Evolutionary conservation across 2,888 invertebrate species (phyloP).

Genomic region (Allacma fusca): DNA sequence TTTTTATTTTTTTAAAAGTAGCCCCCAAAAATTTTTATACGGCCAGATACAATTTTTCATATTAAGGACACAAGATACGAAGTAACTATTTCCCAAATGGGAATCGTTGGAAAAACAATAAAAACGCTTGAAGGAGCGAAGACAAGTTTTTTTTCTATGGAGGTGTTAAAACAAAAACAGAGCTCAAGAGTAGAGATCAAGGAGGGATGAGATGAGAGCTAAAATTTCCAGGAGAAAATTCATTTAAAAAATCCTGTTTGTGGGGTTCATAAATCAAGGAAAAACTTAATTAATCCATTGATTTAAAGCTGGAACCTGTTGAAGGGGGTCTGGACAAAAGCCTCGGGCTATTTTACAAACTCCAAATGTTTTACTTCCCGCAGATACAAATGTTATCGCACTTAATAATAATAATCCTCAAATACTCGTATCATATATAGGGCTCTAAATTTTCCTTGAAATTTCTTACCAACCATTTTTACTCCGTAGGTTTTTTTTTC

Average conservation of each 20-base stretch:
- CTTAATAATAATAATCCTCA: too few species aligned
- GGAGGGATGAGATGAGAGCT: neutral
- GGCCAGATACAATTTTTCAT: too few species aligned
- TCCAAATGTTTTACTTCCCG: neutral
- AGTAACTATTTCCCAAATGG: too few species aligned
- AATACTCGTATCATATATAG: too few species aligned
- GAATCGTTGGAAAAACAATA: too few species aligned
- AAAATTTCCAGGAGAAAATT: neutral
- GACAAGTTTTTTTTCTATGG: neutral
- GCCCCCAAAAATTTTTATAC: too few species aligned
- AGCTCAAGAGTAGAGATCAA: slow-evolving; percentile 8
- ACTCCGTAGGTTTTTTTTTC: too few species aligned
- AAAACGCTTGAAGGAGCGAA: neutral
- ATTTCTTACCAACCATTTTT: too few species aligned
- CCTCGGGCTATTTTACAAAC: slow-evolving; percentile 23
- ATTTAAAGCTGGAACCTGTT: slow-evolving; percentile 44
- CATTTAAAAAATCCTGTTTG: slow-evolving; percentile 26
- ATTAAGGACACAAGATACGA: too few species aligned
- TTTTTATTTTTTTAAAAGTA: too few species aligned
- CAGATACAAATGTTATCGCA: too few species aligned
- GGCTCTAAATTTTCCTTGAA: too few species aligned
- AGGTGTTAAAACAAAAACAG: neutral
- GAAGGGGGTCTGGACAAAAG: slow-evolving; percentile 21
- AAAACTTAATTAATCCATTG: slow-evolving; percentile 47
- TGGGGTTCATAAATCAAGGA: slow-evolving; percentile 41